These are phyloP conservation scores for Cephus pulcher DNA, from an alignment of 2,888 invertebrate genomes.

Conservation along the genomic window DNA sequence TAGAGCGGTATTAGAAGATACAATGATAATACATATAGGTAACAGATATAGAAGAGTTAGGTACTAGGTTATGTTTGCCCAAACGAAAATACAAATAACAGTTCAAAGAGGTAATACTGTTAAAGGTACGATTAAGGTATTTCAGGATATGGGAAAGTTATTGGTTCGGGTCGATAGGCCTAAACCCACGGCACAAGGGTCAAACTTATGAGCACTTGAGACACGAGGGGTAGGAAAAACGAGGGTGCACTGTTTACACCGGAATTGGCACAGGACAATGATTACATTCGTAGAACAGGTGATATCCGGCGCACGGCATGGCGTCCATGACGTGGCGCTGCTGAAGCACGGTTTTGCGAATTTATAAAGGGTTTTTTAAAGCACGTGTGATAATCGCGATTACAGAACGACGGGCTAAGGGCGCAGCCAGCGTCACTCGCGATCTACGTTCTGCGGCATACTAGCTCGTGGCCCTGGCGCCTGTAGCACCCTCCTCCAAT, in stretches of 20 bases:
- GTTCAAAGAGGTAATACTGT: not conserved
- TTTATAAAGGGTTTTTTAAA: not conserved
- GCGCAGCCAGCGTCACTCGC: constrained; percentile 54
- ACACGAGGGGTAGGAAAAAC: not conserved
- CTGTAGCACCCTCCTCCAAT: constrained; percentile 36
- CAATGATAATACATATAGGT: not conserved
- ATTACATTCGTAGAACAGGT: constrained; percentile 1
- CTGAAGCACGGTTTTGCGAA: not conserved
- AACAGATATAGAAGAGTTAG: not conserved
- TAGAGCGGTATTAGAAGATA: not conserved
- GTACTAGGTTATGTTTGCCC: not conserved
- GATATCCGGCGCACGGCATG: not conserved
- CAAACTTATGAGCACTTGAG: not conserved
- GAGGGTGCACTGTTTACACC: constrained; percentile 4
- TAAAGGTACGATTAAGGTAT: not conserved
- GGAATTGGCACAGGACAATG: not conserved
- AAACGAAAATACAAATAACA: not conserved
- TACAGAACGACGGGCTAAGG: not conserved
- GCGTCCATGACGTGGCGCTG: not conserved
- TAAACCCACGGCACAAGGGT: constrained; percentile 1
- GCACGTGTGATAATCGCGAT: not conserved
- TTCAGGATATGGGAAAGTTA: not conserved
- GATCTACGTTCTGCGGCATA: constrained; percentile 62
- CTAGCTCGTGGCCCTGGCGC: constrained; percentile 60
- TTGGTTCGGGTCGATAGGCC: not conserved